phyloP scores from a whole-genome alignment of 2,888 invertebrate species.

The Eutolmus rufibarbis region DNA sequence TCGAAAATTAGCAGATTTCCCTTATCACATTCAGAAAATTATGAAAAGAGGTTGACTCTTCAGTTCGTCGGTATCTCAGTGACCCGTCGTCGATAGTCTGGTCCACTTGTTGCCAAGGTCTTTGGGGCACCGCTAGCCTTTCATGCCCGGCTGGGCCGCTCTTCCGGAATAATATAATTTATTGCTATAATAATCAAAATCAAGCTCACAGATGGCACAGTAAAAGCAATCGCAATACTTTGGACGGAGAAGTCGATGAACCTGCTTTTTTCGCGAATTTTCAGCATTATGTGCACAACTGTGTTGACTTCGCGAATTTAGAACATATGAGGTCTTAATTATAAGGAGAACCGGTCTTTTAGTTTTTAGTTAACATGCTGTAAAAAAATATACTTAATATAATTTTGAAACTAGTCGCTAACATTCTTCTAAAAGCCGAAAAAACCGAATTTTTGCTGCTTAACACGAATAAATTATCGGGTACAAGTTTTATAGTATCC shows the following conservation, averaged over 20 bases:
- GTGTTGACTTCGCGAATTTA: background rate
- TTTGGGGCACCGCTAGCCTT: background rate
- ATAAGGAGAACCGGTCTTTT: too few relatives aligned
- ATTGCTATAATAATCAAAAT: background rate
- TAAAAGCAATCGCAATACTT: background rate
- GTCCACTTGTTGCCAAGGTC: background rate
- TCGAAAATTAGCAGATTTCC: background rate
- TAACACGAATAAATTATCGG: too few relatives aligned
- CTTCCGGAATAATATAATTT: background rate
- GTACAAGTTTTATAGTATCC: too few relatives aligned
- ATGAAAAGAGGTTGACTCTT: background rate
- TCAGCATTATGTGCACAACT: background rate
- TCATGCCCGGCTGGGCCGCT: background rate
- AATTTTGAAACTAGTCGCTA: too few relatives aligned
- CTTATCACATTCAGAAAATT: background rate
- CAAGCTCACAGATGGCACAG: background rate
- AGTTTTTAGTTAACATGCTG: too few relatives aligned
- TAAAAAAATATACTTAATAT: too few relatives aligned
- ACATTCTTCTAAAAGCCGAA: too few relatives aligned
- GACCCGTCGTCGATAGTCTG: background rate
- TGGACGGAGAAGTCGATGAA: background rate
- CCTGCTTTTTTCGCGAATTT: background rate
- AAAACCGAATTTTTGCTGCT: too few relatives aligned
- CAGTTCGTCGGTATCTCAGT: background rate
- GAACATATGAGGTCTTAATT: too few relatives aligned